Base-by-base conservation (phyloP, 1,140 invertebrate species). In the Penaeus indicus region DNA sequence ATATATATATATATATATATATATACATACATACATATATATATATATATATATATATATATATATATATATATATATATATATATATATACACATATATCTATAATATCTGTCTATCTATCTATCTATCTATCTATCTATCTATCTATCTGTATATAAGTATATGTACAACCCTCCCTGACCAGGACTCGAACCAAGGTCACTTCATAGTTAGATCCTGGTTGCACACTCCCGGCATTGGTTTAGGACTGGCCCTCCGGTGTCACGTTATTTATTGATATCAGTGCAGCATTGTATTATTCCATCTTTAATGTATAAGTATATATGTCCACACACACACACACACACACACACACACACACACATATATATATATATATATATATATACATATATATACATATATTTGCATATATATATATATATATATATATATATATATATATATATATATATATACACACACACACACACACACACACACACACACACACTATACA, bases 391-490 rank as follows among this genome's bases (percentile, higher is more conserved):
- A 75, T 22, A 75, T 22, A 75, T 22, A 75, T 22, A 75, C 22
- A 75, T 22, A 75, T 22, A 75, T 75, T 25, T 75, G n/a, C n/a
- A 75, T 22, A 75, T 75, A 75, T 75, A 75, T 75, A 75, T 75
- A 75, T 75, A 22, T 75, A 75, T 75, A 22, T 75, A 75, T 75
- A 75, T 75, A n/a, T 75, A 75, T 75, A 75, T 75, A 22, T 75
- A 75, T 75, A n/a, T 75, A 75, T 75, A 75, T 75, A 22, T 75
- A 75, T 75, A 75, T 75, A 22, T 75, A 75, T 75, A 75, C 22
- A 75, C 22, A 75, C 22, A 75, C 22, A 75, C 22, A 75, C 22
- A 75, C 38, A 75, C 22, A 75, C 22, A 75, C 22, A 75, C 22
- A 75, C 22, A 75, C 22, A 75, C 22, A 75, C 22, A 75, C 22